Evolutionary conservation across 2,797 vertebrate species (phyloP).

Genomic region (Borostomias antarcticus): DNA sequence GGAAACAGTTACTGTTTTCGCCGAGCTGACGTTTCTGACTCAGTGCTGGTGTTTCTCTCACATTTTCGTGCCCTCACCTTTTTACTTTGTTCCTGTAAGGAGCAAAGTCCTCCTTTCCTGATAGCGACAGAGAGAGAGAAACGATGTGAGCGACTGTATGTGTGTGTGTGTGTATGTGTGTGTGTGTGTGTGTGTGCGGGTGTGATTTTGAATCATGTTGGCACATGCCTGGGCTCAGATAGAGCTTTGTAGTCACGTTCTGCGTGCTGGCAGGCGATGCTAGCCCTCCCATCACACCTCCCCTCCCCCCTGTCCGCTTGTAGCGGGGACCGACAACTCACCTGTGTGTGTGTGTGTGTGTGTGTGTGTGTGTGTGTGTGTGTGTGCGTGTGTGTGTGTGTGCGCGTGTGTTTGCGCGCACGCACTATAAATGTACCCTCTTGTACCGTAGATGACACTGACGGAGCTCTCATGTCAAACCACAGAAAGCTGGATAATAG

Average conservation of each 20-base stretch:
- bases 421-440: no score
- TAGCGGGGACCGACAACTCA: neutral
- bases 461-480: neutral
- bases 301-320: neutral
- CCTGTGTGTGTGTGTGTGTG: neutral
- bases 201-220: constrained; percentile 22
- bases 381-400: no score
- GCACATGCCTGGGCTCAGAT: neutral
- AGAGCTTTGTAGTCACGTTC: neutral
- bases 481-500: neutral
- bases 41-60: neutral
- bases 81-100: neutral
- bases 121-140: neutral
- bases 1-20: neutral
- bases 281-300: neutral
- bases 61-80: neutral
- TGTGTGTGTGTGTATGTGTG: constrained; percentile 4
- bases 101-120: neutral
- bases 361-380: neutral
- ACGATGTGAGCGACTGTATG: constrained; percentile 30
- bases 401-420: neutral
- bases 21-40: neutral
- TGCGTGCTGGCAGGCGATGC: neutral
- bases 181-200: constrained; percentile 28
- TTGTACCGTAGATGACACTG: no score